Evolutionary conservation across 2,888 invertebrate genomes (phyloP).

Genomic region (Strigamia transsilvanica): DNA sequence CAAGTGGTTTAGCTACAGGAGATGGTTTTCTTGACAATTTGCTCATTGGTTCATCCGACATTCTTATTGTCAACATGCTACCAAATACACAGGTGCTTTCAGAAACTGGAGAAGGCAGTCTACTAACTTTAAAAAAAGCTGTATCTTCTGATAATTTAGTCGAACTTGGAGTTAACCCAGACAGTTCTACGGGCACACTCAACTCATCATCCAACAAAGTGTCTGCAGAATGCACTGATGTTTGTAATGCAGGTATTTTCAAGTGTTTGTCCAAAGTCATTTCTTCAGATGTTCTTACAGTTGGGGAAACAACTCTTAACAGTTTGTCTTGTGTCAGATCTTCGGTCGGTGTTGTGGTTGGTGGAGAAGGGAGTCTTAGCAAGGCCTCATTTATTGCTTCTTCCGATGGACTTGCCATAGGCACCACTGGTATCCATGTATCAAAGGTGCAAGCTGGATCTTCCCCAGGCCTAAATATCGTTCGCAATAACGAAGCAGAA

Average conservation of each 20-base stretch:
- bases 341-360: neutral
- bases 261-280: neutral
- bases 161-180: too few species aligned
- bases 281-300: neutral
- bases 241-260: neutral
- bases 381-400: neutral
- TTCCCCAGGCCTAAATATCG: too few species aligned
- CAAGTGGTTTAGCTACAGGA: neutral
- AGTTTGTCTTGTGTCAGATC: neutral
- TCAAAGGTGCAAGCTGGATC: too few species aligned
- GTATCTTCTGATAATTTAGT: too few species aligned
- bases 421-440: too few species aligned
- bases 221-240: neutral
- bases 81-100: neutral
- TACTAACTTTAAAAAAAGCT: too few species aligned
- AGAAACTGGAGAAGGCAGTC: neutral
- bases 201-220: too few species aligned
- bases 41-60: neutral
- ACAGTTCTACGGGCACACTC: too few species aligned
- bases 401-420: too few species aligned
- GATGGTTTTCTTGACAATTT: neutral
- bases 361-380: neutral
- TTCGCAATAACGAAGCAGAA: too few species aligned
- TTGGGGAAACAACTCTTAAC: neutral
- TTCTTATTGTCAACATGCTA: neutral